Base-by-base conservation (phyloP, 2,888 invertebrate species). In the Atherix ibis region DNA sequence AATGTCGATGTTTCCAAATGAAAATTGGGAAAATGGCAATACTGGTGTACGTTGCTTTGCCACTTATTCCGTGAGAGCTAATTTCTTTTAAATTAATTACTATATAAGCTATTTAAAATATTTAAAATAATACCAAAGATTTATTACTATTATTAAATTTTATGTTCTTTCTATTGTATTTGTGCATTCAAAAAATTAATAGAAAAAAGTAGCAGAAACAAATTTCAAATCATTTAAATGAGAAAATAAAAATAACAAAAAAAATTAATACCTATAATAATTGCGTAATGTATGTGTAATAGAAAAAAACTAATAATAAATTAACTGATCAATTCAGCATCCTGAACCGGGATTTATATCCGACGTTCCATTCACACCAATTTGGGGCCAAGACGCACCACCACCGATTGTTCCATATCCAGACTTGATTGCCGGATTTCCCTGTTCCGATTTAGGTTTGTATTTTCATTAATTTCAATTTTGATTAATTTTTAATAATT, bases 391-490 rank as follows among this genome's bases (percentile, higher is more conserved):
- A 35, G 54, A 55, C 6, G 69, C 74, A 12, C 66, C 71, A 4
- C 71, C 73, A 32, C 67, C 70, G 2, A 58, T 69, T 33, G 62
- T 66, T 6, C 67, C 67, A 18, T 79, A 78, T 48, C 77, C 78
- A 4, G 78, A 79, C 48, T 70, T 79, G 47, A 68, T 80, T 50
- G 71, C 74, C 8, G 70, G 70, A 14, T 79, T 77, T 53, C 77
- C 76, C 34, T 72, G 72, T 32, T 66, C 74, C 9, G 78, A 78
- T 54, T 56, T 71, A 46, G 67, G 70, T 69, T 51, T 55, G 52
- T 35, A 3, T 3, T 29, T 29, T 16, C 5, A n/a, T 27, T n/a
- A n/a, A n/a, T n/a, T n/a, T n/a, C n/a, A n/a, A n/a, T n/a, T n/a
- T n/a, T n/a, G n/a, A n/a, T n/a, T n/a, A n/a, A n/a, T n/a, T n/a